Percentiles rank a stretch among this genome's conserved stretches.
phyloP scores from a whole-genome alignment of 2,797 vertebrate genomes.

The Melanogrammus aeglefinus region DNA sequence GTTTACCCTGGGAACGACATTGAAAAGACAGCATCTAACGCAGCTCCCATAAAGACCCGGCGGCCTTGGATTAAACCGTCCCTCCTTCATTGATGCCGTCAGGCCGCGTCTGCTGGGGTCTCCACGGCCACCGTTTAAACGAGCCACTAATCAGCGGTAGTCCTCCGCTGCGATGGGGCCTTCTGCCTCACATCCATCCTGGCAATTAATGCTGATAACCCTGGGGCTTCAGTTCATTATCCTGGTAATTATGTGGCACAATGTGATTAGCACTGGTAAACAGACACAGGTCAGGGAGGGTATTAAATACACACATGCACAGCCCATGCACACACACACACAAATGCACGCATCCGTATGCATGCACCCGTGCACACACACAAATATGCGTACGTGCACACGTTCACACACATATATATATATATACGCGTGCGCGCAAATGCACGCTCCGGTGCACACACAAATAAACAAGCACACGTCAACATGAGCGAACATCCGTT shows the following conservation, averaged over 20 bases:
- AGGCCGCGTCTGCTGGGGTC: no score
- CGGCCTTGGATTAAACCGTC: no score
- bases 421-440: neutral
- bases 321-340: no score
- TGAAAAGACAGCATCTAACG: neutral
- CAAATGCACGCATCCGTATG: no score
- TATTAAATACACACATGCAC: neutral
- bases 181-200: neutral
- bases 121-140: neutral
- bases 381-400: no score
- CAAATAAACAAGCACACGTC: no score
- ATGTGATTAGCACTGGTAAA: conserved; percentile 1
- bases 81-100: no score
- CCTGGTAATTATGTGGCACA: neutral
- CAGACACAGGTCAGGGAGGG: conserved; percentile 30
- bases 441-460: neutral
- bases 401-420: no score
- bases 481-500: no score
- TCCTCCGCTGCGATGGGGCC: neutral
- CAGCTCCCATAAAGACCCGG: neutral
- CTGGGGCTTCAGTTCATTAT: neutral
- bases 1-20: neutral
- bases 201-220: neutral
- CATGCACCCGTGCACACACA: no score
- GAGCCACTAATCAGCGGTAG: neutral